Evolutionary conservation across 2,113 vertebrate genomes (phyloP), one percentile per base, ranked within the genome.

Genomic region (Chelonoidis abingdonii): DNA sequence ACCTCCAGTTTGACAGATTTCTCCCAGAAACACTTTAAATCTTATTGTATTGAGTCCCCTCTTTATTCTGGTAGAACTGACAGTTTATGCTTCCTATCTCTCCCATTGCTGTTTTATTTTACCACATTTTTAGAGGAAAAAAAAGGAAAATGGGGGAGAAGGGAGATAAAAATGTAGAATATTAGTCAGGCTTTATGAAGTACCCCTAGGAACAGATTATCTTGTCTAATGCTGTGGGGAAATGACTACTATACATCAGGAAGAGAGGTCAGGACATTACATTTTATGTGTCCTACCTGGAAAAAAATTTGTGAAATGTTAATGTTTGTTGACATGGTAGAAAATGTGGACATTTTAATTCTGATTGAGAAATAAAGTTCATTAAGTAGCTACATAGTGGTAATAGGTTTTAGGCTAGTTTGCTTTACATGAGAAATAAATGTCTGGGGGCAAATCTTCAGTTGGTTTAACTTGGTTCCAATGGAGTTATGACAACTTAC

Each of bases 141-240:
- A 88, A 90, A 75, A 47, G 50, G 90, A 76, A 47, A 50, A 89
- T 44, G 31, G 87, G 19, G 21, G 53, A 83, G 83, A 90, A 92
- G 88, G 93, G 81, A 91, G 85, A 93, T 91, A 95, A 96, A 97
- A 96, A 96, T 95, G 90, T 83, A 96, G 95, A 98, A 94, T 94
- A 97, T 95, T 93, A 94, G 94, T 94, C 96, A 93, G 83, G 84
- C 96, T 97, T 97, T 93, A 94, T 7, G 72, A 97, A 91, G 80
- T 95, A 96, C 93, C 89, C 93, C 89, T 94, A 97, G 97, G 96
- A 98, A 96, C 95, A 97, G 95, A 97, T 98, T 97, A 96, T 92
- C 94, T 96, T 96, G 96, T 98, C 97, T 97, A 97, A 98, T 97
- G 95, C 97, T 97, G 96, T 97, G 97, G 96, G 96, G 97, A 97